Conservation (phyloP, 2,888 invertebrate genomes). For the Synanthedon myopaeformis region DNA sequence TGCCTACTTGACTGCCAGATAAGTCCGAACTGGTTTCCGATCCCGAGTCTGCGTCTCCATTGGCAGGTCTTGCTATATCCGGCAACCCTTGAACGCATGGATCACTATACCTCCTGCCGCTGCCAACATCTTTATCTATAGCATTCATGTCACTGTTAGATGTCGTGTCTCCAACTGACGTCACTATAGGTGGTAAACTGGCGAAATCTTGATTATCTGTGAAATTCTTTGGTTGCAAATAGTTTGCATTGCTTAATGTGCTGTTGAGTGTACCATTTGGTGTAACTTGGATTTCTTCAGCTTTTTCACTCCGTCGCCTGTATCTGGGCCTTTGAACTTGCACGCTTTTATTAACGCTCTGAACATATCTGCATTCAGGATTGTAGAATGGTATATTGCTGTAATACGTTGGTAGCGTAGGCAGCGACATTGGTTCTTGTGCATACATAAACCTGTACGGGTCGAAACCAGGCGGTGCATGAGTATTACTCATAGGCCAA, state of each 20-base stretch:
- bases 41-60: slow-evolving; percentile 62
- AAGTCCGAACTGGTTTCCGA: slow-evolving; percentile 68
- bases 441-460: slow-evolving; percentile 66
- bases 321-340: slow-evolving; percentile 45
- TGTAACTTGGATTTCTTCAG: slow-evolving; percentile 38
- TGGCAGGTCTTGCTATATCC: slow-evolving; percentile 46
- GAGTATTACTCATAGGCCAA: slow-evolving; percentile 39
- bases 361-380: slow-evolving; percentile 46
- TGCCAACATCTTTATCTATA: slow-evolving; percentile 67
- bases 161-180: slow-evolving; percentile 61
- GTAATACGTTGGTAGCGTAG: slow-evolving; percentile 71
- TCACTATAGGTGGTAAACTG: slow-evolving; percentile 79
- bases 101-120: slow-evolving; percentile 74
- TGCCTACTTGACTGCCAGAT: slow-evolving; percentile 68
- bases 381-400: slow-evolving; percentile 38
- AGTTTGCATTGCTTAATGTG: slow-evolving; percentile 22
- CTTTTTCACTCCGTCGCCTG: slow-evolving; percentile 37
- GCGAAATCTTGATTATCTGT: slow-evolving; percentile 68
- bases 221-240: slow-evolving; percentile 51
- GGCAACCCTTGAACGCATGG: slow-evolving; percentile 72
- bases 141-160: slow-evolving; percentile 54
- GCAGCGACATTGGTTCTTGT: slow-evolving; percentile 74
- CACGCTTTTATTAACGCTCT: slow-evolving; percentile 40
- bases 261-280: slow-evolving; percentile 26
- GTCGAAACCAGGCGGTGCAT: slow-evolving; percentile 52